A percentile compares a stretch with the other conserved stretches of the same genome.
Conservation (phyloP, 23 tunicate genomes). For the Trididemnum clinides region DNA sequence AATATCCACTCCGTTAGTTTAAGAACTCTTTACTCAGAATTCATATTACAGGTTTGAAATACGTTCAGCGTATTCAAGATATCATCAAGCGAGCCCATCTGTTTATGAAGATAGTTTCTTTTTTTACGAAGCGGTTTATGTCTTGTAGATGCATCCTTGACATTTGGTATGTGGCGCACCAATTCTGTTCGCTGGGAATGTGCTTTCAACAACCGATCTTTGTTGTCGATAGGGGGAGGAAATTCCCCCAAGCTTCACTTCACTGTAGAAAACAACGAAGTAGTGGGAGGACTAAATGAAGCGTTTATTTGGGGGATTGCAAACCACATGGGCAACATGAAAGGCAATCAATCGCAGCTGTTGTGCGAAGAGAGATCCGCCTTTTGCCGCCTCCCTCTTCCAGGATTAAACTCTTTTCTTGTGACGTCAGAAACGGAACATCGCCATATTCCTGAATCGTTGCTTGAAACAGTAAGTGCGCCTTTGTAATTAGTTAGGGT, state of each 20-base stretch:
- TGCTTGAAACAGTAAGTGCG: conserved; percentile 1
- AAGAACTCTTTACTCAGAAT: too few relatives aligned
- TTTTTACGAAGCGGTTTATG: neutral
- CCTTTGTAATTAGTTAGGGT: too few relatives aligned
- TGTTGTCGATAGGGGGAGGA: too few relatives aligned
- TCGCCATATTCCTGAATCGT: neutral
- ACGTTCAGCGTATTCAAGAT: too few relatives aligned
- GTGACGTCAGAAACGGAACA: conserved; percentile 9
- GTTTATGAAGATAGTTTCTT: too few relatives aligned
- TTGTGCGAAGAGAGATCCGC: neutral
- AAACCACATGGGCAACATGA: neutral
- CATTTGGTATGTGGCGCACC: neutral
- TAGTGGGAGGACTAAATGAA: too few relatives aligned
- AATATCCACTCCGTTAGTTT: too few relatives aligned
- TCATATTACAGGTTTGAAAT: too few relatives aligned
- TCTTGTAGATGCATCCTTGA: neutral
- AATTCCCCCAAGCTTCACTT: too few relatives aligned
- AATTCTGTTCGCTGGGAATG: neutral
- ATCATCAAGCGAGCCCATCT: too few relatives aligned
- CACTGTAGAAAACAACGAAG: too few relatives aligned
- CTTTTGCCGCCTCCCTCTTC: conserved; percentile 35
- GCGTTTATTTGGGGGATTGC: conserved; percentile 24
- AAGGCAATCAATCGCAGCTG: neutral
- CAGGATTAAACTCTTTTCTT: conserved; percentile 46
- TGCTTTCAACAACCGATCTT: too few relatives aligned